phyloP scores from a whole-genome alignment of 2,888 invertebrate species.

The Ceramica pisi region DNA sequence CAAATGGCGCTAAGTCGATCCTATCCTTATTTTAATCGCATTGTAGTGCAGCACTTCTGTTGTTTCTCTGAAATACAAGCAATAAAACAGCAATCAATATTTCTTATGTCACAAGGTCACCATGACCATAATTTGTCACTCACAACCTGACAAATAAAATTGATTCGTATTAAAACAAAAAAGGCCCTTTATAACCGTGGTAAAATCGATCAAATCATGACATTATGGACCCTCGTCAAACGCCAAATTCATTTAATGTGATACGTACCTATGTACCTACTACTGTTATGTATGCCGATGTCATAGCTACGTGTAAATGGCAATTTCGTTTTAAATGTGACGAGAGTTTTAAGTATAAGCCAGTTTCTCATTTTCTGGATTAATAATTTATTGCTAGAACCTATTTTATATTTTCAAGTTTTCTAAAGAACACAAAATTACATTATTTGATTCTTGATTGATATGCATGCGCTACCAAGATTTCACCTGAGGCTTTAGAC shows the following conservation, averaged over 20 bases:
- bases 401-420: neutral
- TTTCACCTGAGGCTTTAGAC: too few species aligned
- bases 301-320: conserved; percentile 1
- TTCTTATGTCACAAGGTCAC: neutral
- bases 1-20: too few species aligned
- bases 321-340: conserved; percentile 14
- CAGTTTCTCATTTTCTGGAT: neutral
- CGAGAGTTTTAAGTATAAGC: neutral
- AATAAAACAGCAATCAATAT: too few species aligned
- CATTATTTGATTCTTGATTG: too few species aligned
- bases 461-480: too few species aligned
- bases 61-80: too few species aligned
- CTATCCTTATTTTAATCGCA: too few species aligned
- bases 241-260: conserved; percentile 26
- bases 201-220: conserved; percentile 14
- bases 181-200: too few species aligned
- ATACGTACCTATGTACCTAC: conserved; percentile 13
- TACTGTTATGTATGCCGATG: conserved; percentile 4
- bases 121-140: neutral
- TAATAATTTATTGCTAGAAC: neutral
- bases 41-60: too few species aligned
- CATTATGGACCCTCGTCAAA: conserved; percentile 27
- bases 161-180: neutral
- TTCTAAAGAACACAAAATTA: neutral
- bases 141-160: neutral